Evolutionary conservation across 2,888 invertebrate genomes (phyloP).

Genomic region (Scaptomyza caliginosa): DNA sequence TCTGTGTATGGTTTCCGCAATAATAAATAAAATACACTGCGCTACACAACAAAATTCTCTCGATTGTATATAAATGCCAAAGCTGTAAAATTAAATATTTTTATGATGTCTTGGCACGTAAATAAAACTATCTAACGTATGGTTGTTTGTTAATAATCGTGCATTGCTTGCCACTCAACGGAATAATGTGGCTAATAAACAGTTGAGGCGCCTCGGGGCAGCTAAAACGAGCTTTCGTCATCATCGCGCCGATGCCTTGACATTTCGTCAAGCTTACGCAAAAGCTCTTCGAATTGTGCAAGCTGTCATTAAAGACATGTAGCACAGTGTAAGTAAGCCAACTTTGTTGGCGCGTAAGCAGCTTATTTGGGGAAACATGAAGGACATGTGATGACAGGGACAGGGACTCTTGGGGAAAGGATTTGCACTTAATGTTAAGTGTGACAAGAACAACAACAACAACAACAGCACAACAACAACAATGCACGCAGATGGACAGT

Average conservation of each 20-base stretch:
- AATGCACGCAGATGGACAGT: conserved; percentile 38
- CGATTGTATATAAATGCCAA: conserved; percentile 22
- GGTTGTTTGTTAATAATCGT: conserved; percentile 28
- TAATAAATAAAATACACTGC: conserved; percentile 52
- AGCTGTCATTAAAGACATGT: conserved; percentile 7
- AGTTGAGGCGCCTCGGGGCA: conserved; percentile 27
- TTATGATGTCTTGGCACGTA: conserved; percentile 51
- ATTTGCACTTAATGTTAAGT: conserved; percentile 36
- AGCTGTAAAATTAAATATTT: conserved; percentile 35
- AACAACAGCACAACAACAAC: conserved; percentile 29
- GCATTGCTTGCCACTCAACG: conserved; percentile 72
- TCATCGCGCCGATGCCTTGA: conserved; percentile 34
- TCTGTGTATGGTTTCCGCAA: conserved; percentile 75
- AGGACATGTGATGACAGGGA: conserved; percentile 44
- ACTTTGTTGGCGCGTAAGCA: conserved; percentile 26
- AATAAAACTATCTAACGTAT: conserved; percentile 26
- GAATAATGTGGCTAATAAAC: conserved; percentile 63
- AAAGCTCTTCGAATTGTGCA: conserved; percentile 24
- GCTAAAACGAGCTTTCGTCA: conserved; percentile 42
- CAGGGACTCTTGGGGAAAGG: conserved; percentile 38
- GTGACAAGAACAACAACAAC: conserved; percentile 22
- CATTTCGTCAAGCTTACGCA: conserved; percentile 47
- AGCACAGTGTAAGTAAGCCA: conserved; percentile 36
- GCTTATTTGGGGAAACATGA: conserved; percentile 38
- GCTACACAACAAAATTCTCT: too few species aligned